Conservation (phyloP, 2,797 vertebrate genomes). For the Notoglanidium macrostoma region DNA sequence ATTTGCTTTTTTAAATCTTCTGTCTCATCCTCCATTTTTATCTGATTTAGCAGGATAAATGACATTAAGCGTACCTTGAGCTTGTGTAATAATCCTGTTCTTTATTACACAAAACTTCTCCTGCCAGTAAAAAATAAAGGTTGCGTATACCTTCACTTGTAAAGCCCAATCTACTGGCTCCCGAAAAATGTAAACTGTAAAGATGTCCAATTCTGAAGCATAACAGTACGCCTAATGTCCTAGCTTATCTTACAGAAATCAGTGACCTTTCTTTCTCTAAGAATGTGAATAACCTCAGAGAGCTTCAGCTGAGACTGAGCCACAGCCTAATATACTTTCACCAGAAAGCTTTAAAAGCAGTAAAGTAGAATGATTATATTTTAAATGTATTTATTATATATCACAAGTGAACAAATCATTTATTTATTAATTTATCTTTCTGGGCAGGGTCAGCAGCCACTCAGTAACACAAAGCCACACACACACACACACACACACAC, state of each 20-base stretch:
- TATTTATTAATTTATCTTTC: neutral
- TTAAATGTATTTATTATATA: neutral
- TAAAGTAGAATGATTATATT: neutral
- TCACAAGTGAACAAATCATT: neutral
- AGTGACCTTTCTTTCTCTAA: neutral
- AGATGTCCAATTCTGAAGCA: neutral
- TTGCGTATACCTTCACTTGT: neutral
- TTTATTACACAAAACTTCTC: neutral
- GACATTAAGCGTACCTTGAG: neutral
- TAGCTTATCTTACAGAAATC: neutral
- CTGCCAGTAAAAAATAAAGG: neutral
- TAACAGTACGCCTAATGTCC: neutral
- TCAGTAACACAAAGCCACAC: neutral
- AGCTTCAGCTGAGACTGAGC: neutral
- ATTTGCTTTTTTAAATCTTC: constrained; percentile 34
- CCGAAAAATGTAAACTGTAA: neutral
- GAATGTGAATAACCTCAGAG: neutral
- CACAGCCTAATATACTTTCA: neutral
- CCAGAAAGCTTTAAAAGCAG: no score
- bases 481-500: no score
- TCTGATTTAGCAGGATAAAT: neutral
- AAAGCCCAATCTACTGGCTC: neutral
- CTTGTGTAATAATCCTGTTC: neutral
- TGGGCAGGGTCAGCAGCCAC: neutral
- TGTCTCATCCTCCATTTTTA: constrained; percentile 1